Conservation (phyloP, 2,888 invertebrate genomes). For the Cerastoderma edule region DNA sequence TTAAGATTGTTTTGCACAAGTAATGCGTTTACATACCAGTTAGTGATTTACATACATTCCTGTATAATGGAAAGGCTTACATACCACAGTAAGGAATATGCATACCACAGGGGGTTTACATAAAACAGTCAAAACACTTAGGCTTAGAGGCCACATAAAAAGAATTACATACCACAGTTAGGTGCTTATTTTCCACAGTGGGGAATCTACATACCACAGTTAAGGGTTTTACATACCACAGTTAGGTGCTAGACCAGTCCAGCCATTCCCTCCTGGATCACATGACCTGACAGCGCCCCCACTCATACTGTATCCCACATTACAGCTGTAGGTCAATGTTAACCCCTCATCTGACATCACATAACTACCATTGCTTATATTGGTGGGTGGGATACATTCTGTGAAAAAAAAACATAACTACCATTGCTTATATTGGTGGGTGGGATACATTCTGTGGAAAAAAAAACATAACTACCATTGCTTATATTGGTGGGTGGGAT, state of each 20-base stretch:
- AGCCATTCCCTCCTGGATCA: conserved; percentile 15
- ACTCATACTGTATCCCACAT: conserved; percentile 38
- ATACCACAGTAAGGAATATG: no score
- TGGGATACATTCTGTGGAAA: neutral
- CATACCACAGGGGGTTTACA: no score
- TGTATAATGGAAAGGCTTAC: no score
- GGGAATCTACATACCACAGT: no score
- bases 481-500: no score
- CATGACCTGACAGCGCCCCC: conserved; percentile 33
- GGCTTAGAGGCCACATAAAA: no score
- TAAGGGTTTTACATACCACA: conserved; percentile 25
- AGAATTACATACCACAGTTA: no score
- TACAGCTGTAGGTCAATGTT: conserved; percentile 36
- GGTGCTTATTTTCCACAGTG: no score
- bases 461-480: neutral
- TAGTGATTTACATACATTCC: no score
- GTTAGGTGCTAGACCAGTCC: conserved; percentile 18
- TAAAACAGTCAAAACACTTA: no score
- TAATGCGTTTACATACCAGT: no score
- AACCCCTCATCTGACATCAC: conserved; percentile 22
- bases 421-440: neutral
- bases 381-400: conserved; percentile 33
- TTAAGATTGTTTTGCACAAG: no score
- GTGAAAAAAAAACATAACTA: neutral
- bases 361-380: conserved; percentile 30